These are phyloP conservation scores for Carcharodon carcharias DNA, from an alignment of 2,797 vertebrate species.

Conservation along the genomic window DNA sequence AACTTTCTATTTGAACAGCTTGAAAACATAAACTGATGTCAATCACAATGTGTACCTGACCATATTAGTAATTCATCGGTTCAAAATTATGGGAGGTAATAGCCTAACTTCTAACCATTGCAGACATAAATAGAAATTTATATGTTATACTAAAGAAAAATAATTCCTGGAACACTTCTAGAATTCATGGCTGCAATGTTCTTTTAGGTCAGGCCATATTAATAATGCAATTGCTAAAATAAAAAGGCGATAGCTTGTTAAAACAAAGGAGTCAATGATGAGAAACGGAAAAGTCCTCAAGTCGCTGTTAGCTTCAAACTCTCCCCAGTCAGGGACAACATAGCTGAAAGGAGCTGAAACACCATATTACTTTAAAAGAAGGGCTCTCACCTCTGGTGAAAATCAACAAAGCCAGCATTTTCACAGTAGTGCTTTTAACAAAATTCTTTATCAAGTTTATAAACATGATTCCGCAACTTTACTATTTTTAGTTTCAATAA, in stretches of 20 bases:
- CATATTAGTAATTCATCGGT: neutral
- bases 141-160: neutral
- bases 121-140: neutral
- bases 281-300: neutral
- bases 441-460: neutral
- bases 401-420: neutral
- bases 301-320: neutral
- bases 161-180: neutral
- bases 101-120: neutral
- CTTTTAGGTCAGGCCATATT: neutral
- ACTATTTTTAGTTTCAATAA: neutral
- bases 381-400: neutral
- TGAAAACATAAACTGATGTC: neutral
- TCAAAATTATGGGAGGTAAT: neutral
- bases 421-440: neutral
- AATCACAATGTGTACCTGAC: neutral
- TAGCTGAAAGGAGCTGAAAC: neutral
- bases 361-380: neutral
- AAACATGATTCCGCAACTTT: neutral
- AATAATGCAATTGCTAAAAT: neutral
- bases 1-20: neutral
- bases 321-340: neutral
- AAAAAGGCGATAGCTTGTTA: neutral
- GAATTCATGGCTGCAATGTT: neutral
- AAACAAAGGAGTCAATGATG: neutral